A percentile compares a stretch with the other conserved stretches of the same genome.
These are phyloP conservation scores for Nomada ferruginata DNA, from an alignment of 2,888 invertebrate species.

Conservation along the genomic window DNA sequence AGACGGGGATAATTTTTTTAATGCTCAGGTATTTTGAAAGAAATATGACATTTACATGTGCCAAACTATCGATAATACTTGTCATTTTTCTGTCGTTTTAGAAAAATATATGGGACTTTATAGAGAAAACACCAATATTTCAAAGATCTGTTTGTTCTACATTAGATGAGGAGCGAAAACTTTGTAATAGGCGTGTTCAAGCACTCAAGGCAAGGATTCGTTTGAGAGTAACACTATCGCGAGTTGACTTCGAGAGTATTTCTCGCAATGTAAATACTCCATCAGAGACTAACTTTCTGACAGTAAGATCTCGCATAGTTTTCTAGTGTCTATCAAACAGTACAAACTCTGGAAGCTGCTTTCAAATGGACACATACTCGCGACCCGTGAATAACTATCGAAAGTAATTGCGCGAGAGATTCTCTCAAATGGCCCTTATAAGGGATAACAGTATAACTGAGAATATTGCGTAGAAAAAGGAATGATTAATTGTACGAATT, in stretches of 20 bases:
- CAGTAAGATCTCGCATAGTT: too few relatives aligned
- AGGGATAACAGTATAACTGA: neutral
- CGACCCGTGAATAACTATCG: too few relatives aligned
- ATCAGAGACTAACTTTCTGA: too few relatives aligned
- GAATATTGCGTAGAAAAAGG: neutral
- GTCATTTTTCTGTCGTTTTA: neutral
- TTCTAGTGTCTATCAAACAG: too few relatives aligned
- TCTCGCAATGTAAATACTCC: too few relatives aligned
- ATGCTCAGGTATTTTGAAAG: constrained; percentile 29
- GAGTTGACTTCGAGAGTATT: too few relatives aligned
- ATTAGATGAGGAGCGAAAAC: constrained; percentile 37
- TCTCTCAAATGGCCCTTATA: too few relatives aligned
- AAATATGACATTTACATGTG: neutral
- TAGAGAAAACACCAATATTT: constrained; percentile 32
- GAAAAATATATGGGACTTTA: constrained; percentile 40
- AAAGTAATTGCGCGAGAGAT: too few relatives aligned
- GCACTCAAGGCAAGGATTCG: neutral
- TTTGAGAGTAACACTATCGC: too few relatives aligned
- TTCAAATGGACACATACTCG: too few relatives aligned
- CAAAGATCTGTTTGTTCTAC: constrained; percentile 11
- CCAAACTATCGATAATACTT: neutral
- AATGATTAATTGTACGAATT: neutral
- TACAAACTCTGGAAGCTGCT: too few relatives aligned
- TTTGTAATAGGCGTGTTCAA: constrained; percentile 34
- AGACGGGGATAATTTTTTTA: constrained; percentile 33